A percentile compares a stretch with the other conserved stretches of the same genome.
These are phyloP conservation scores for Heptranchias perlo DNA, from an alignment of 2,113 vertebrate genomes.

Conservation along the genomic window DNA sequence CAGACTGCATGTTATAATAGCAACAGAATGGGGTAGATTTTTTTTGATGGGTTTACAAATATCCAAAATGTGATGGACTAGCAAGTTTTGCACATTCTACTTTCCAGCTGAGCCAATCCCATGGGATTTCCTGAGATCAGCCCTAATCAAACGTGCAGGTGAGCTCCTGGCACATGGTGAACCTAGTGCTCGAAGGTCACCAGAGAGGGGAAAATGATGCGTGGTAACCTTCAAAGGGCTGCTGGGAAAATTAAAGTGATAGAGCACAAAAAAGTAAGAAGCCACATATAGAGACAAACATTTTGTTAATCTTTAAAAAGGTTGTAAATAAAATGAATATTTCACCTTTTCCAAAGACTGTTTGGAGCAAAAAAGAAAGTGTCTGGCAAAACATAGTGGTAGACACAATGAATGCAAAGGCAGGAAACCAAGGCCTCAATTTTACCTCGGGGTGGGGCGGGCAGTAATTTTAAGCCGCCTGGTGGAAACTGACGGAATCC, in stretches of 20 bases:
- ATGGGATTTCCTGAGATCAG: not conserved
- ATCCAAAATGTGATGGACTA: not conserved
- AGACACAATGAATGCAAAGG: not conserved
- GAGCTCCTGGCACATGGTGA: not conserved
- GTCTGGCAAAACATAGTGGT: not conserved
- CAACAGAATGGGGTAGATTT: not conserved
- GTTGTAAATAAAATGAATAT: not conserved
- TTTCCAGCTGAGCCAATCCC: not conserved
- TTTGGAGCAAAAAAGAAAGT: not conserved
- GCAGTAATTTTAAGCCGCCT: not conserved
- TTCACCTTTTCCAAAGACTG: not conserved
- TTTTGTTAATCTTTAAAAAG: not conserved
- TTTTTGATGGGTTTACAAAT: not conserved
- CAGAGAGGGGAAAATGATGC: not conserved
- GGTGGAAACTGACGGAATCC: not conserved
- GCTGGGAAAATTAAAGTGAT: not conserved
- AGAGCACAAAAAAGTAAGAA: not conserved
- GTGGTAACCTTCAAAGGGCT: not conserved
- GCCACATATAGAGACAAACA: not conserved
- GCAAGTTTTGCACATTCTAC: not conserved
- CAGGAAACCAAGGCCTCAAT: too few species aligned
- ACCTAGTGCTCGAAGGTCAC: too few species aligned
- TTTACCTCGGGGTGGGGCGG: too few species aligned
- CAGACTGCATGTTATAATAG: not conserved
- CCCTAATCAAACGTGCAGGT: not conserved